A percentile compares a stretch with the other conserved stretches of the same genome.
These are phyloP conservation scores for Protobothrops flavoviridis DNA, from an alignment of 2,113 vertebrate species.

Conservation along the genomic window DNA sequence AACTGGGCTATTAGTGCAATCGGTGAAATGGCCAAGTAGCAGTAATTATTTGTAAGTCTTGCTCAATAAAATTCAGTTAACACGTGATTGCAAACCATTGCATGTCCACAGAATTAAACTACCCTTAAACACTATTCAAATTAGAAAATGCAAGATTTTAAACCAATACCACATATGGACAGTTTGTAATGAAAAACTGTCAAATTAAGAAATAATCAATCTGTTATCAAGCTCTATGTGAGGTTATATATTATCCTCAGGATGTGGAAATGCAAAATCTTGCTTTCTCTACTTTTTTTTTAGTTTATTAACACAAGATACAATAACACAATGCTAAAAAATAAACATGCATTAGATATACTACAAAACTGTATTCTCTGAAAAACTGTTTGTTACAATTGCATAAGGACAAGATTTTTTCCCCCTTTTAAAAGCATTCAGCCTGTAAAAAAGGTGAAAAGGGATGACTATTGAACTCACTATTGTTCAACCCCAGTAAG, in stretches of 20 bases:
- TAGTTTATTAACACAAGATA: slow-evolving; percentile 76
- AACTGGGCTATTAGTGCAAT: not conserved
- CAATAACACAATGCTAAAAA: slow-evolving; percentile 71
- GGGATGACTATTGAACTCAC: slow-evolving; percentile 67
- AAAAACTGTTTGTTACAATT: slow-evolving; percentile 62
- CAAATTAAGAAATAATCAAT: slow-evolving; percentile 45
- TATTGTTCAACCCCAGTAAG: slow-evolving; percentile 78
- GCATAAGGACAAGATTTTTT: slow-evolving; percentile 58
- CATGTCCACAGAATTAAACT: not conserved
- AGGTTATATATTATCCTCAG: slow-evolving; percentile 43
- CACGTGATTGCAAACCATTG: not conserved
- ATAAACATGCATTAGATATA: slow-evolving; percentile 75
- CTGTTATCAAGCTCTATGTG: slow-evolving; percentile 39
- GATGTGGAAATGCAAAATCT: slow-evolving; percentile 58
- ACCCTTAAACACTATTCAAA: not conserved
- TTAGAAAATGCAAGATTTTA: not conserved
- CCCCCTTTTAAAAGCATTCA: slow-evolving; percentile 61
- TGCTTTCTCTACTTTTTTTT: slow-evolving; percentile 59
- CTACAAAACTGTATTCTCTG: slow-evolving; percentile 65
- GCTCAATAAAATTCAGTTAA: not conserved
- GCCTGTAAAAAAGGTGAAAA: slow-evolving; percentile 62
- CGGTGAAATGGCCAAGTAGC: not conserved
- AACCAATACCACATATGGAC: not conserved
- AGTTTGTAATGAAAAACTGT: slow-evolving; percentile 27
- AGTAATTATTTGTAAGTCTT: not conserved